phyloP scores from a whole-genome alignment of 2,888 invertebrate genomes.

The Caenorhabditis afra region DNA sequence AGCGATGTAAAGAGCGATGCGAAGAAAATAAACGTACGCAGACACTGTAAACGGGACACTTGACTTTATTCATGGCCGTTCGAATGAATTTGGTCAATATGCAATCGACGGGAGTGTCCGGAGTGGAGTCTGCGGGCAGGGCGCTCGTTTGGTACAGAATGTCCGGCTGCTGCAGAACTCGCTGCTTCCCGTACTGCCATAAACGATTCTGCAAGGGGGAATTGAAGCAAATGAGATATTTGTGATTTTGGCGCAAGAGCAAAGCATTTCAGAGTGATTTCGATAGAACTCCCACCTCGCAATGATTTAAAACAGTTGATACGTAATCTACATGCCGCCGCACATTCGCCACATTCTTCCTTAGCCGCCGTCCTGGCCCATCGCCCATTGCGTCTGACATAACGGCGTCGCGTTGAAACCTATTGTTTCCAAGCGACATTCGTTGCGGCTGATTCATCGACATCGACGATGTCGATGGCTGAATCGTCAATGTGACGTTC shows the following conservation, averaged over 20 bases:
- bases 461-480: slow-evolving; percentile 53
- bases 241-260: too few species aligned
- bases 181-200: slow-evolving; percentile 93
- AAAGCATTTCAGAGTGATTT: too few species aligned
- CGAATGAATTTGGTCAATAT: slow-evolving; percentile 93
- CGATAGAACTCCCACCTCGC: too few species aligned
- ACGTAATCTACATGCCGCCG: slow-evolving; percentile 79
- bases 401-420: slow-evolving; percentile 34
- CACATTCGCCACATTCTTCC: slow-evolving; percentile 80
- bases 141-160: slow-evolving; percentile 88
- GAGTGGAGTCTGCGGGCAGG: slow-evolving; percentile 93
- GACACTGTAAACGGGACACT: slow-evolving; percentile 98
- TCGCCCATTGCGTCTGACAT: slow-evolving; percentile 60
- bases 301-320: slow-evolving; percentile 76
- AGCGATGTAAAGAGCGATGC: too few species aligned
- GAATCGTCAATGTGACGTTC: slow-evolving; percentile 60
- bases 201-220: slow-evolving; percentile 93
- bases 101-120: slow-evolving; percentile 96
- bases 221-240: too few species aligned
- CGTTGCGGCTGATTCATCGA: background rate
- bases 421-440: slow-evolving; percentile 4
- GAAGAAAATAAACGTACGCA: slow-evolving; percentile 85
- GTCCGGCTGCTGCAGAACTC: slow-evolving; percentile 93
- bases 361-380: slow-evolving; percentile 77
- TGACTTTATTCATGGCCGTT: slow-evolving; percentile 99